A percentile compares a stretch with the other conserved stretches of the same genome.
phyloP scores from a whole-genome alignment of 2,113 vertebrate genomes.

The Pao palembangensis region DNA sequence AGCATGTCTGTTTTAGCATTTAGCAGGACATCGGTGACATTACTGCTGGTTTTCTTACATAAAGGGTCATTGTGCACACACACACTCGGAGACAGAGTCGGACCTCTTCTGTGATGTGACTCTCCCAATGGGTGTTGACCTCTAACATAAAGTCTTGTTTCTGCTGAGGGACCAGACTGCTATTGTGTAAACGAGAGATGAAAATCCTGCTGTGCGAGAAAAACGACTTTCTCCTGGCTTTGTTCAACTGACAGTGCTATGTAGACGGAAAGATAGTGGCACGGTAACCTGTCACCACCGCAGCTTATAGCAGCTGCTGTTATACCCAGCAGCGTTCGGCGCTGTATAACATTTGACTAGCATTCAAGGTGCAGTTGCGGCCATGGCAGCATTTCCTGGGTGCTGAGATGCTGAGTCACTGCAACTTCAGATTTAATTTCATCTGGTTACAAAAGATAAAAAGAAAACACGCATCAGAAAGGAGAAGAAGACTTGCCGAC shows the following conservation, averaged over 20 bases:
- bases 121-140: constrained; percentile 46
- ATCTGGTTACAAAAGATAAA: too few relatives aligned
- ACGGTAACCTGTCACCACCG: background rate
- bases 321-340: background rate
- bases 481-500: too few relatives aligned
- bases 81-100: constrained; percentile 15
- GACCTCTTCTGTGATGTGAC: constrained; percentile 30
- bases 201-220: constrained; percentile 31
- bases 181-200: constrained; percentile 65
- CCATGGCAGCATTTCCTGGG: too few relatives aligned
- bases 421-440: too few relatives aligned
- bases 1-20: constrained; percentile 66
- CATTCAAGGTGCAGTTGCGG: too few relatives aligned
- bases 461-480: too few relatives aligned
- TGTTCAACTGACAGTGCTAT: constrained; percentile 7
- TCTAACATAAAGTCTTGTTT: constrained; percentile 32
- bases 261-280: background rate
- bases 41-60: constrained; percentile 42
- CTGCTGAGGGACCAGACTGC: constrained; percentile 43
- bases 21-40: constrained; percentile 53
- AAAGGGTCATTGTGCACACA: constrained; percentile 23
- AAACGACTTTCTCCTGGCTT: constrained; percentile 10
- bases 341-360: too few relatives aligned
- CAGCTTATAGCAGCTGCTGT: background rate
- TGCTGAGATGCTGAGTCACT: too few relatives aligned